Conservation (phyloP, 2,113 vertebrate genomes). For the Elachura formosa region DNA sequence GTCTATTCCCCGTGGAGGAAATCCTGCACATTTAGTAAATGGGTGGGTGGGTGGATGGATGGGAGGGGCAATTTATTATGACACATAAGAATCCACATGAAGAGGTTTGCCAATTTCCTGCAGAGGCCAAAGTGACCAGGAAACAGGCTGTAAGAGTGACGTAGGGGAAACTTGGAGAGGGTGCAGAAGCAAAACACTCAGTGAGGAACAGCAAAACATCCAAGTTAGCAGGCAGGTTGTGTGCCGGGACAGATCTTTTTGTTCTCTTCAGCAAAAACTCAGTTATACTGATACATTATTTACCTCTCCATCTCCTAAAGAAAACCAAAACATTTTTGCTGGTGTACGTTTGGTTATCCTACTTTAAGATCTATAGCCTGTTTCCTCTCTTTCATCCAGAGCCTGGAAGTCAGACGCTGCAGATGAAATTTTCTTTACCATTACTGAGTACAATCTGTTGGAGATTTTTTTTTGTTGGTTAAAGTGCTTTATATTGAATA, state of each 20-base stretch:
- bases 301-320: neutral
- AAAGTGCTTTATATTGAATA: neutral
- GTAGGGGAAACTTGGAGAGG: constrained; percentile 70
- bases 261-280: neutral
- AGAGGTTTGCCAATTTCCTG: constrained; percentile 59
- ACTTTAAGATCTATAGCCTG: neutral
- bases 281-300: neutral
- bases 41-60: neutral
- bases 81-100: constrained; percentile 39
- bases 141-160: constrained; percentile 73
- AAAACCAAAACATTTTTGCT: neutral
- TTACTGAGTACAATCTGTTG: neutral
- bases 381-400: neutral
- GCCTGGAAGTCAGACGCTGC: neutral
- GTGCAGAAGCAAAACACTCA: neutral
- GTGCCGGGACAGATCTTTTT: neutral
- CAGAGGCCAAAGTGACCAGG: constrained; percentile 74
- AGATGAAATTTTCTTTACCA: neutral
- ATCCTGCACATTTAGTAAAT: constrained; percentile 21
- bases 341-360: neutral
- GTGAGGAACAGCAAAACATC: neutral
- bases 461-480: neutral
- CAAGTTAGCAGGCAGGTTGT: neutral
- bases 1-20: neutral
- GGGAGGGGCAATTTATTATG: constrained; percentile 39